Evolutionary conservation across 2,888 invertebrate species (phyloP), one percentile per base, ranked within the genome.

Genomic region (Eristalinus sepulchralis): DNA sequence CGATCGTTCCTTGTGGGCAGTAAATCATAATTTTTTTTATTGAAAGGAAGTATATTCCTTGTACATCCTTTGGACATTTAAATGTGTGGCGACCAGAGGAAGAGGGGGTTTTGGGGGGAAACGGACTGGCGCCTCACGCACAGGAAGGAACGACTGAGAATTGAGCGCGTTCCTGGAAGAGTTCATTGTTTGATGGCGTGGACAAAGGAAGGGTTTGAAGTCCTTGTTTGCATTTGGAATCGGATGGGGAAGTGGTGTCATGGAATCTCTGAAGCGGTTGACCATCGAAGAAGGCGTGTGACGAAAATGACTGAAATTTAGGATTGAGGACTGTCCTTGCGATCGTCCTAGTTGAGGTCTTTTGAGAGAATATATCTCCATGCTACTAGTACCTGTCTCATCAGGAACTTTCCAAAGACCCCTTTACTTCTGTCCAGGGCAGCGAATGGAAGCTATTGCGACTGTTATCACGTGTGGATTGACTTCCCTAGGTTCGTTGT

Each of bases 11-110:
- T 0, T n/a, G n/a, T 47, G 47, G 47, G 17, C 47, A 17, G 53
- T 85, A 77, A 85, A 85, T 85, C 85, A 85, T 85, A 85, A 81
- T 47, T 47, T 47, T 47, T 47, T 17, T 47, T 47, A 17, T 17
- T 8, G 17, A 39, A 17, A 57, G 27, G 31, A 24, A 67, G 47
- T 47, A 17, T n/a, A n/a, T n/a, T 39, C 39, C 39, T 39, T 6
- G 13, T 1, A n/a, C 11, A 36, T 47, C 17, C n/a, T 17, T 3
- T n/a, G 39, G 6, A 47, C 17, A 47, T 47, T 47, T 17, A 47
- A 47, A 47, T 47, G 17, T 47, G 17, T 8, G 47, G 17, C 5
- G 47, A 6, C 47, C 0, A 39, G n/a, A 17, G 17, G 8, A 8
- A 17, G 8, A 8, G 47, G 17, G 47, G 6, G 47, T 47, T 47